These are phyloP conservation scores for Lordiphosa clarofinis DNA, from an alignment of 1,140 invertebrate genomes.

Conservation along the genomic window DNA sequence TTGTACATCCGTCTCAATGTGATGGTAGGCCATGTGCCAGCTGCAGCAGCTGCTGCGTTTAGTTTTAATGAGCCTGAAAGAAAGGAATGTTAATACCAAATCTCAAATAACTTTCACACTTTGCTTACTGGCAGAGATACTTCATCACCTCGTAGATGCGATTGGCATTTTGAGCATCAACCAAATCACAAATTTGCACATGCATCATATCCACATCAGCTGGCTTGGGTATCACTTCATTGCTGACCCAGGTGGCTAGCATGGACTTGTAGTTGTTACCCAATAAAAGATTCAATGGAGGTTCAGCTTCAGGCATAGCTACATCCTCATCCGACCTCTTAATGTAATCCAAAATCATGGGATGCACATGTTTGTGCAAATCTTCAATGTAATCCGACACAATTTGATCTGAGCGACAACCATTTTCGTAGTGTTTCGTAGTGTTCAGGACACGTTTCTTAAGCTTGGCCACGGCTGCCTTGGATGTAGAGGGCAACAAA, in stretches of 20 bases:
- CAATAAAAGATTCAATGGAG: neutral
- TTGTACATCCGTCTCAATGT: slow-evolving; percentile 42
- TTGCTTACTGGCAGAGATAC: slow-evolving; percentile 44
- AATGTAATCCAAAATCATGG: slow-evolving; percentile 27
- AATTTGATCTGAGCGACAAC: slow-evolving; percentile 32
- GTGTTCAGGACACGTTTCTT: slow-evolving; percentile 1
- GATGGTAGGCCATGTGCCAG: slow-evolving; percentile 55
- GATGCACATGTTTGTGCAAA: slow-evolving; percentile 22
- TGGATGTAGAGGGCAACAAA: slow-evolving; percentile 57
- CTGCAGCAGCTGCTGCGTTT: slow-evolving; percentile 34
- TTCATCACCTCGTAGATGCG: slow-evolving; percentile 55
- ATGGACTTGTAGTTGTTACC: slow-evolving; percentile 21
- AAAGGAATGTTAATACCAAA: neutral
- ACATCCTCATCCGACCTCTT: neutral
- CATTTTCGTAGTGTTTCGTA: neutral
- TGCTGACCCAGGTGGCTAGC: slow-evolving; percentile 40
- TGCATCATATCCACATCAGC: slow-evolving; percentile 43
- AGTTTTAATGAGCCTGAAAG: slow-evolving; percentile 36
- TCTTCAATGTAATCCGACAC: slow-evolving; percentile 33
- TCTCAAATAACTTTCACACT: neutral
- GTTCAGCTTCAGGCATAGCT: too few species aligned
- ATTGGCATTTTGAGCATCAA: slow-evolving; percentile 15
- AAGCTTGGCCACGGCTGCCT: slow-evolving; percentile 21
- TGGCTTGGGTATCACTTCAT: slow-evolving; percentile 27
- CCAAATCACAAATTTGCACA: slow-evolving; percentile 26